A percentile compares a stretch with the other conserved stretches of the same genome.
Conservation (phyloP, 1,140 invertebrate species). For the Bombyx mandarina region DNA sequence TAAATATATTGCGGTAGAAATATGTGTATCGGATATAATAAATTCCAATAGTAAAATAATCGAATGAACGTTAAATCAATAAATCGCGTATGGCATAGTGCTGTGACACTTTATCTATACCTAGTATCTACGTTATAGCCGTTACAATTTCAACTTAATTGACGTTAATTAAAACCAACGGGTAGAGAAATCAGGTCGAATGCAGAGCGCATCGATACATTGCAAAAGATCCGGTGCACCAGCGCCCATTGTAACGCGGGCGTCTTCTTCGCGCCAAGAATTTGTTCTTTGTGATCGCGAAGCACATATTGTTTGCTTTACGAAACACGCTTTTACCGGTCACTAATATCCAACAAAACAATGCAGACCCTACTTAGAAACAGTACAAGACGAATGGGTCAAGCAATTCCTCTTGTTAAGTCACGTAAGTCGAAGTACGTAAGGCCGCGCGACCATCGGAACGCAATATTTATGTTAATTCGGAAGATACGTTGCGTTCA, state of each 20-base stretch:
- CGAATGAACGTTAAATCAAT: too few relatives aligned
- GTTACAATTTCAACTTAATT: not conserved
- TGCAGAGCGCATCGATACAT: constrained; percentile 18
- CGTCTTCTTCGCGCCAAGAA: too few relatives aligned
- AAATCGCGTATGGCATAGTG: too few relatives aligned
- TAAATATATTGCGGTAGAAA: too few relatives aligned
- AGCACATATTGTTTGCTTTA: constrained; percentile 6
- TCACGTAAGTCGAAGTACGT: constrained; percentile 9
- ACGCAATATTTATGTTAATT: constrained; percentile 26
- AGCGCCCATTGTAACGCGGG: too few relatives aligned
- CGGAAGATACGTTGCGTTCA: constrained; percentile 20
- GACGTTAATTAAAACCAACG: constrained; percentile 15
- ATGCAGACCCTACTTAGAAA: not conserved
- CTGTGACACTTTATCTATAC: too few relatives aligned
- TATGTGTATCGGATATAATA: too few relatives aligned
- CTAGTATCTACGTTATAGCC: too few relatives aligned
- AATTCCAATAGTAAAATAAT: too few relatives aligned
- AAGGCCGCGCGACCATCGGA: constrained; percentile 7
- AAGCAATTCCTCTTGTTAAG: constrained; percentile 11
- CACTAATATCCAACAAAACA: constrained; percentile 3
- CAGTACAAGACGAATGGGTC: constrained; percentile 8
- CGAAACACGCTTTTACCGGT: constrained; percentile 5
- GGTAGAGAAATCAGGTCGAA: constrained; percentile 21
- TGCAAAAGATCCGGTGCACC: constrained; percentile 30
- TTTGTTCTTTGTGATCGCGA: not conserved